Conservation (phyloP, 2,888 invertebrate genomes). For the Lasioglossum lativentre region DNA sequence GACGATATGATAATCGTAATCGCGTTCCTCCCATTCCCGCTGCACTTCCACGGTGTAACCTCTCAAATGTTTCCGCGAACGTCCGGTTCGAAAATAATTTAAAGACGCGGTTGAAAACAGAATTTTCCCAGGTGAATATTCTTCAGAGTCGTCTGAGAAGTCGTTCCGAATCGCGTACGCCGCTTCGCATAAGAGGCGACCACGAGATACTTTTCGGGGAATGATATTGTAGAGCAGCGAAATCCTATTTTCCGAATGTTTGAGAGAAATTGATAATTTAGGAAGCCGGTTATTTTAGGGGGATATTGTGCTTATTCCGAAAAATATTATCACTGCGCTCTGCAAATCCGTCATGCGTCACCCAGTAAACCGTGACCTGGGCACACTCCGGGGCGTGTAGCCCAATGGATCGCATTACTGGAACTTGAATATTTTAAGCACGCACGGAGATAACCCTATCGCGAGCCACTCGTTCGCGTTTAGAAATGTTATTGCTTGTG, state of each 20-base stretch:
- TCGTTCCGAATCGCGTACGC: neutral
- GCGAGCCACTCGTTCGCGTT: constrained; percentile 13
- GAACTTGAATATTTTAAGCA: constrained; percentile 54
- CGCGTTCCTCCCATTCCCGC: neutral
- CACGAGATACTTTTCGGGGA: neutral
- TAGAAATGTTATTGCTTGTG: constrained; percentile 9
- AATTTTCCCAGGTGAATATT: neutral
- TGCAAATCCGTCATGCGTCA: constrained; percentile 37
- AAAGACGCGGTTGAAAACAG: too few species aligned
- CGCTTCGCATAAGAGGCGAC: neutral
- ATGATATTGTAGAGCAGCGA: neutral
- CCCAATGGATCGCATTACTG: constrained; percentile 38
- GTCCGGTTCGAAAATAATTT: neutral
- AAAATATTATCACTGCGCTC: constrained; percentile 22
- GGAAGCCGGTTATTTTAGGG: neutral
- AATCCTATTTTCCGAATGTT: neutral
- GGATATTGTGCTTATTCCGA: neutral
- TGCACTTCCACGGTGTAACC: too few species aligned
- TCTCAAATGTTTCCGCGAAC: neutral
- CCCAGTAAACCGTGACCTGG: constrained; percentile 13
- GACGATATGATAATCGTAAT: constrained; percentile 32
- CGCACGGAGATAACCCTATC: constrained; percentile 52
- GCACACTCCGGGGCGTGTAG: constrained; percentile 8
- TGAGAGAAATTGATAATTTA: neutral
- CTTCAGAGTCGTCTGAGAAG: neutral